Base-by-base conservation (phyloP, 30 jellyfish, hydroid and myxozoan species). In the Catostylus mosaicus region DNA sequence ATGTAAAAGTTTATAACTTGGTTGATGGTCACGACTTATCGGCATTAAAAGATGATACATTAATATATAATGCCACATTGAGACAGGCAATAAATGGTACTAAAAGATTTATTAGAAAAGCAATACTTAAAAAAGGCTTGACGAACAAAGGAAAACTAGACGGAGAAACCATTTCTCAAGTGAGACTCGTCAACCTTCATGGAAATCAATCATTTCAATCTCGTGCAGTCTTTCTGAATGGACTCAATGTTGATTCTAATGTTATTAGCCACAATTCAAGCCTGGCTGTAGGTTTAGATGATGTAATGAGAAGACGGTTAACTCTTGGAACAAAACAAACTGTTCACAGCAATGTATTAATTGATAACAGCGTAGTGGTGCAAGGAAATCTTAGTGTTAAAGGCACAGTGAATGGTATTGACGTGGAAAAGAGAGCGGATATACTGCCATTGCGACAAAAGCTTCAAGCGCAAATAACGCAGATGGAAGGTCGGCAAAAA, bases 1-100 rank as follows among this genome's bases (percentile, higher is more conserved):
- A 85, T 65, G 83, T 69, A 19, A 46, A 11, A 18, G 95, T 54
- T 18, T 31, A 3, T 18, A 29, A 40, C 16, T 26, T 37, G 12
- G 47, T 77, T 1, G 85, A 74, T 65, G 89, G 89, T 19, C 38
- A 85, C 40, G 74, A 45, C 61, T 38, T 67, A 9, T 19, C 75
- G 24, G 14, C 1, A 9, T n/a, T 82, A 38, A 24, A 5, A 0
- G 40, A 33, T 43, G 85, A 67, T 34, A 79, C 97, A 6, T 38
- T 80, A 6, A 64, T 80, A 19, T 24, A 33, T 14, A 32, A n/a
- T 51, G 38, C 46, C 12, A 1, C 81, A 0, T n/a, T 7, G 35
- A 35, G 38, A 6, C 97, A 88, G 45, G 27, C 7, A 3, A 67
- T 90, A 11, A n/a, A 74, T n/a, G 97, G 97, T 4, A 60, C 3